Evolutionary conservation across 2,888 invertebrate species (phyloP), one percentile per base, ranked within the genome.

Genomic region (Tethea ocularis): DNA sequence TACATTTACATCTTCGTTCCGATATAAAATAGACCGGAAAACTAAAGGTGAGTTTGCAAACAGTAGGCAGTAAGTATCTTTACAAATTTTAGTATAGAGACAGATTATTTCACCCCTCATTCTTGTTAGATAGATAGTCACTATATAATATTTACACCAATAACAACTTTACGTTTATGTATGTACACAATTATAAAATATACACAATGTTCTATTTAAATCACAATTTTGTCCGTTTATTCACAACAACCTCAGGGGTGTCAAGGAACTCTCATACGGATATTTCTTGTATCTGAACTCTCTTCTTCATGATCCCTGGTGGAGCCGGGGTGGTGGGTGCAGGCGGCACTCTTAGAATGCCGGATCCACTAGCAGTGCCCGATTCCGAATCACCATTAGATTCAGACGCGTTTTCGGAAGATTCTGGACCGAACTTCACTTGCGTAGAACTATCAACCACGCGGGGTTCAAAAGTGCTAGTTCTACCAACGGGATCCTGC

Each of bases 231-330:
- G 91, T 93, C 80, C 91, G 80, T 81, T 91, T 87, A 63, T 91
- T 92, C 64, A 91, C 86, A 67, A 93, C 89, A 61, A 92, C 82
- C 78, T 89, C 91, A 58, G 84, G 84, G 75, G 84, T 78, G 75
- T 88, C 87, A 62, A 89, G 84, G 71, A 88, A 91, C 80, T 86
- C 93, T 96, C 95, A 97, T 93, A 97, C 97, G 64, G 97, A 97
- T 93, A 98, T 98, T 89, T 98, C 97, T 89, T 97, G 97, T 86
- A 98, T 98, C 93, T 97, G 97, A 77, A 98, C 97, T 87, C 97
- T 95, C 89, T 97, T 97, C 90, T 97, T 97, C 93, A 96, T 95
- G 67, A 96, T 95, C 60, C 96, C 95, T 10, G 96, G 96, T 0
- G 96, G 96, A 52, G 94, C 95, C 6, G 96, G 95, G 15, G 91